Conservation (phyloP, 2,888 invertebrate species). For the Polyommatus icarus region DNA sequence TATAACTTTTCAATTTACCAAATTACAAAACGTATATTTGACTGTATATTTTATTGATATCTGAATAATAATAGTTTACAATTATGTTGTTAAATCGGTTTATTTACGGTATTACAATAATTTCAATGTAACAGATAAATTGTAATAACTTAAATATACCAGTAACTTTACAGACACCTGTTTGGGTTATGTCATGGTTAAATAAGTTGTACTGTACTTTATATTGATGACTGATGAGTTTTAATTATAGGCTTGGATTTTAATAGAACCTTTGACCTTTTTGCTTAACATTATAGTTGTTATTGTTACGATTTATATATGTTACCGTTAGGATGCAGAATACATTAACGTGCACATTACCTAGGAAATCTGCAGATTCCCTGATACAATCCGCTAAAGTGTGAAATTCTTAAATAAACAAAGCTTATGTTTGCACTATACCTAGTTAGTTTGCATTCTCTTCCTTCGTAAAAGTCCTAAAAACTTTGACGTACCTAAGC, state of each 20-base stretch:
- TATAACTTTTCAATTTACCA: background rate
- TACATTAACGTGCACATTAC: too few species aligned
- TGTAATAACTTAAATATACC: background rate
- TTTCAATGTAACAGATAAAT: background rate
- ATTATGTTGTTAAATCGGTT: background rate
- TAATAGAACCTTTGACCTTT: too few species aligned
- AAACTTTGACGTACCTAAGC: too few species aligned
- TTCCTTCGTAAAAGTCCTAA: too few species aligned
- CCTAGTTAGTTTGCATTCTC: too few species aligned
- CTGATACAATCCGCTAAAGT: too few species aligned
- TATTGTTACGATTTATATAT: too few species aligned
- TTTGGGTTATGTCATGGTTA: background rate
- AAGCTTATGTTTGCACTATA: too few species aligned
- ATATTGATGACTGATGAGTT: background rate
- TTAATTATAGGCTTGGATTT: background rate
- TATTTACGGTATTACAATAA: background rate
- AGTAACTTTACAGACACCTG: background rate
- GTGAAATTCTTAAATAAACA: too few species aligned
- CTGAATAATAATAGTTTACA: background rate
- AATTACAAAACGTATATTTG: background rate
- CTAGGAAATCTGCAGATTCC: too few species aligned
- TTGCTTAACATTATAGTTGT: too few species aligned
- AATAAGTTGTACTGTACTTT: background rate
- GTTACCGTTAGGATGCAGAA: too few species aligned
- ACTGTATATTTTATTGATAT: background rate